phyloP scores from a whole-genome alignment of 2,113 vertebrate species.

The Cinclus mexicanus region DNA sequence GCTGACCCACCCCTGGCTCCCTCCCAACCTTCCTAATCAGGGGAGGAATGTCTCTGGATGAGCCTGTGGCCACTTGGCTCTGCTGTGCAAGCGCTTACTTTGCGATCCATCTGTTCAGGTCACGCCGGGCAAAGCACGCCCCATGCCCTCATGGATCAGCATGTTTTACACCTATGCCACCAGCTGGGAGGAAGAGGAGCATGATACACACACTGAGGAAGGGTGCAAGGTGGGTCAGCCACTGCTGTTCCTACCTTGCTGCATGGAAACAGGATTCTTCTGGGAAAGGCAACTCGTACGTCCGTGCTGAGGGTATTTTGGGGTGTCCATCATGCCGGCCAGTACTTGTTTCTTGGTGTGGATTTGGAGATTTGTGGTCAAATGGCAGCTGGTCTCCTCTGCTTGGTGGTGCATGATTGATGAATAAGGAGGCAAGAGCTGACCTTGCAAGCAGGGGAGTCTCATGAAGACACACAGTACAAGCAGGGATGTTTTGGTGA shows the following conservation, averaged over 20 bases:
- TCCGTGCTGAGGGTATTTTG: neutral
- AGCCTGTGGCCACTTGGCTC: neutral
- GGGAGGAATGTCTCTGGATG: constrained; percentile 23
- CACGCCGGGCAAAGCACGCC: neutral
- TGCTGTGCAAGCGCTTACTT: neutral
- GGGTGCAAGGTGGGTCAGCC: neutral
- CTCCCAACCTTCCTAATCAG: constrained; percentile 25
- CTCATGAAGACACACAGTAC: neutral
- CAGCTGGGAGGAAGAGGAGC: neutral
- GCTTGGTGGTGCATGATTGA: neutral
- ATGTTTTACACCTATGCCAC: neutral
- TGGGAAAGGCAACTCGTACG: accelerated
- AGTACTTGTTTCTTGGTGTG: neutral
- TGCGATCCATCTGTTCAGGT: neutral
- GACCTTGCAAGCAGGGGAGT: neutral
- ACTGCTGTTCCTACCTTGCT: neutral
- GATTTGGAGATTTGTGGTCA: neutral
- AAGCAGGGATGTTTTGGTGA: neutral
- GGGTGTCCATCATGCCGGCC: neutral
- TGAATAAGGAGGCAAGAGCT: neutral
- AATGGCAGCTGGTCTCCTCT: neutral
- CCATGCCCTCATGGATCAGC: neutral
- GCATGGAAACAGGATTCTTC: accelerated
- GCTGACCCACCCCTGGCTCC: constrained; percentile 49
- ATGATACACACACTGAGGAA: neutral